Evolutionary conservation across 1,140 invertebrate genomes (phyloP).

Genomic region (Agrilus planipennis): DNA sequence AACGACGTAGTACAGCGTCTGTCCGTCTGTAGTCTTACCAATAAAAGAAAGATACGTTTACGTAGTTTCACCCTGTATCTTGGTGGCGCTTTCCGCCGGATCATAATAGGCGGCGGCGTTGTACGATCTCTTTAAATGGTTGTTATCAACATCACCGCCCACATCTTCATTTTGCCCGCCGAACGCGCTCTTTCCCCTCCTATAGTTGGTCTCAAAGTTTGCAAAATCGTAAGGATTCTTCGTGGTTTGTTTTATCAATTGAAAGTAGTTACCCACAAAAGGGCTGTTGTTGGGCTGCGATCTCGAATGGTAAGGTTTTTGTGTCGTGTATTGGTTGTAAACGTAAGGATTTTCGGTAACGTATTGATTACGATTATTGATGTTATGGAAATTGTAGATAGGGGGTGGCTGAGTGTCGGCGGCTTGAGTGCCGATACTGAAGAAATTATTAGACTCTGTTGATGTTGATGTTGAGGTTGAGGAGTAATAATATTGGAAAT

Average conservation of each 20-base stretch:
- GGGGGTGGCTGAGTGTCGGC: too few relatives aligned
- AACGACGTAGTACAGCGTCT: too few relatives aligned
- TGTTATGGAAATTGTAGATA: too few relatives aligned
- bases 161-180: too few relatives aligned
- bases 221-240: constrained; percentile 36
- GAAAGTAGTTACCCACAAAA: constrained; percentile 27
- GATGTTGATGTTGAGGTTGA: too few relatives aligned
- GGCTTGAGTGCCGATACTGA: too few relatives aligned
- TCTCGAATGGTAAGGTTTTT: too few relatives aligned
- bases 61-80: constrained; percentile 9
- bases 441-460: too few relatives aligned
- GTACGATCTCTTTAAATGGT: constrained; percentile 35
- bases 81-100: constrained; percentile 20
- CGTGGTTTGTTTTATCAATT: constrained; percentile 25
- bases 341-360: constrained; percentile 11
- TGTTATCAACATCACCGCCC: constrained; percentile 33
- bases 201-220: constrained; percentile 25
- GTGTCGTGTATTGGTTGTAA: constrained; percentile 10
- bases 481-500: too few relatives aligned
- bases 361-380: too few relatives aligned
- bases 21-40: constrained; percentile 7
- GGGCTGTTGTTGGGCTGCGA: too few relatives aligned
- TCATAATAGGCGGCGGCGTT: constrained; percentile 31
- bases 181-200: constrained; percentile 20
- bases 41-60: background rate